Percentiles rank a stretch among this genome's conserved stretches.
Conservation (phyloP, 2,797 vertebrate species). For the Premnoplex brunnescens region DNA sequence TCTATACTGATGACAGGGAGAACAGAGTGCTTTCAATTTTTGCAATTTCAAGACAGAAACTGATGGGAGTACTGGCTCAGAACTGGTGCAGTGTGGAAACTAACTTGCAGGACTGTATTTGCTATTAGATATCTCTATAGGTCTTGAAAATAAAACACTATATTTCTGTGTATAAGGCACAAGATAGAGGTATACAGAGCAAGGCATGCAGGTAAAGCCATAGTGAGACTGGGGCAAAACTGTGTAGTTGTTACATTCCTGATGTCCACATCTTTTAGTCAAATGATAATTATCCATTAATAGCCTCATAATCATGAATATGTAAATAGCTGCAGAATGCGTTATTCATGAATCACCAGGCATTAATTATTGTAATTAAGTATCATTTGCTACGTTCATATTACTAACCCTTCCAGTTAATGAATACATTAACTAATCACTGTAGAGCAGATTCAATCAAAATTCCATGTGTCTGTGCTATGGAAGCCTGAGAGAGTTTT, state of each 20-base stretch:
- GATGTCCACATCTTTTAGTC: conserved; percentile 24
- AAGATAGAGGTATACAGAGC: not conserved
- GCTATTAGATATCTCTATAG: not conserved
- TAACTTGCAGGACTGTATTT: not conserved
- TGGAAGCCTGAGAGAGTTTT: conserved; percentile 41
- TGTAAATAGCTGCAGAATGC: conserved; percentile 50
- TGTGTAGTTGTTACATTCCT: not conserved
- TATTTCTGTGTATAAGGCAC: not conserved
- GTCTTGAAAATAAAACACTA: not conserved
- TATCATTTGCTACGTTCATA: conserved; percentile 54
- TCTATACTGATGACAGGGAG: not conserved
- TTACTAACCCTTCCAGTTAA: conserved; percentile 61
- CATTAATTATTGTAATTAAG: conserved; percentile 72
- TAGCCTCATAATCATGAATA: conserved; percentile 48
- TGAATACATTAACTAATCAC: conserved; percentile 57
- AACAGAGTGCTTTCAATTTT: not conserved
- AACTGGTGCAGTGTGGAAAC: not conserved
- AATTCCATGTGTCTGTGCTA: conserved; percentile 5
- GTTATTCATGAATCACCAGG: conserved; percentile 67
- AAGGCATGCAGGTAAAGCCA: not conserved
- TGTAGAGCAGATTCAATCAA: conserved; percentile 40
- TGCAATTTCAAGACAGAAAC: not conserved
- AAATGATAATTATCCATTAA: conserved; percentile 58
- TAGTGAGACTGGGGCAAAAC: not conserved
- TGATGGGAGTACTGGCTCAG: not conserved